A percentile compares a stretch with the other conserved stretches of the same genome.
These are phyloP conservation scores for Marcusenius ussheri DNA, from an alignment of 2,113 vertebrate genomes.

Conservation along the genomic window DNA sequence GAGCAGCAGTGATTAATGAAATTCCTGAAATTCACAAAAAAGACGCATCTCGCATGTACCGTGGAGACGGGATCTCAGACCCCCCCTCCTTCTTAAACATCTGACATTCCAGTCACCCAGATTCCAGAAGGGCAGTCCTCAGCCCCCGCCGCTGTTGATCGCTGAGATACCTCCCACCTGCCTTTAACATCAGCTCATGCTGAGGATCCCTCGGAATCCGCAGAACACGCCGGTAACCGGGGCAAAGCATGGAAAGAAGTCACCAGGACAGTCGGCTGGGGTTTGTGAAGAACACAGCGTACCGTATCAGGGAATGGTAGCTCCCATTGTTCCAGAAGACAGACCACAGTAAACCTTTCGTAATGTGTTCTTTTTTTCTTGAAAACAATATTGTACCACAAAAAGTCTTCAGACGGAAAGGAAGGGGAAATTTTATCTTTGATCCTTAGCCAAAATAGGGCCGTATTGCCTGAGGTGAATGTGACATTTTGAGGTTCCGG, in stretches of 20 bases:
- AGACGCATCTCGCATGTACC: not conserved
- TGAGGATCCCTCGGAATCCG: not conserved
- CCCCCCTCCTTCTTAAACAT: not conserved
- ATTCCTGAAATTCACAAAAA: not conserved
- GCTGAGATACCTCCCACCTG: not conserved
- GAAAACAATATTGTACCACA: not conserved
- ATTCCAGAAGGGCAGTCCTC: not conserved
- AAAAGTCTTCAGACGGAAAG: not conserved
- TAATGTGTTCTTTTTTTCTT: not conserved
- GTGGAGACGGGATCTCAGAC: not conserved
- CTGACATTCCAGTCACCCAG: not conserved
- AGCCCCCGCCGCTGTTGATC: not conserved
- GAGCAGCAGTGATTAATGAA: not conserved
- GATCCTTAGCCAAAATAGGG: not conserved
- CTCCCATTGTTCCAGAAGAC: not conserved
- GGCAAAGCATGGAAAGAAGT: not conserved
- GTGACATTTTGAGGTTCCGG: not conserved
- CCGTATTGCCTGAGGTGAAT: not conserved
- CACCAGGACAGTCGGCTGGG: not conserved
- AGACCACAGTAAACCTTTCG: not conserved
- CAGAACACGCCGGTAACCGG: not conserved
- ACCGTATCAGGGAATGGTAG: not conserved
- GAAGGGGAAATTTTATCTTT: not conserved
- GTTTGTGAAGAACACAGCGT: not conserved
- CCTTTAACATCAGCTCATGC: not conserved